Evolutionary conservation across 2,888 invertebrate genomes (phyloP).

Genomic region (Hyalella azteca): DNA sequence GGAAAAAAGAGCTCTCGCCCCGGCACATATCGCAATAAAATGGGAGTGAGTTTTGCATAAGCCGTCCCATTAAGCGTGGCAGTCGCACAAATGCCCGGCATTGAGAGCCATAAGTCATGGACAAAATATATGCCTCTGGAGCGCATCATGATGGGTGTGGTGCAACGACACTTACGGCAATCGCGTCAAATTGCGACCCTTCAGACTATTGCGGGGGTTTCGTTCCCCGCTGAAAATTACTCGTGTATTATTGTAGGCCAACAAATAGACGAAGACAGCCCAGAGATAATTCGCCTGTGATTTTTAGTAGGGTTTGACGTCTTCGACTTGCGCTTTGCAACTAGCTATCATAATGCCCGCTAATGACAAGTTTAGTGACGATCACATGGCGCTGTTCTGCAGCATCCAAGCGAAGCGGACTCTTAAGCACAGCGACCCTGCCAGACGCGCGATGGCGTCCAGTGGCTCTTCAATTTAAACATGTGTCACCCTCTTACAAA

Average conservation of each 20-base stretch:
- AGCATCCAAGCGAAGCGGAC: too few species aligned
- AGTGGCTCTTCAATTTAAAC: too few species aligned
- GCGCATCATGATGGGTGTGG: background rate
- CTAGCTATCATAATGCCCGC: background rate
- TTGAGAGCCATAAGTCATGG: background rate
- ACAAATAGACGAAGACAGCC: too few species aligned
- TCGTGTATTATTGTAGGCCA: too few species aligned
- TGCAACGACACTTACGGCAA: background rate
- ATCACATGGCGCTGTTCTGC: background rate
- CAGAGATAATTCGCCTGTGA: too few species aligned
- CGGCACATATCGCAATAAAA: background rate
- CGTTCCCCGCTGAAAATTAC: too few species aligned
- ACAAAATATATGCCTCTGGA: background rate
- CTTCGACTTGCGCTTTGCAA: background rate
- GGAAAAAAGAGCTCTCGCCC: background rate
- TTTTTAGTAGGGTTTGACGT: too few species aligned
- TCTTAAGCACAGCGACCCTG: too few species aligned
- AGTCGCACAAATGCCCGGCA: background rate
- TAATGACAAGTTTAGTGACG: background rate
- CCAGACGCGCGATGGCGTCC: too few species aligned
- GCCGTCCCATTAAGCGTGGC: background rate
- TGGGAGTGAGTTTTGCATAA: conserved; percentile 3
- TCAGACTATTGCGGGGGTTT: background rate
- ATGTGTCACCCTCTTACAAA: too few species aligned
- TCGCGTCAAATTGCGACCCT: background rate